Evolutionary conservation across 1,140 invertebrate species (phyloP).

Genomic region (Diachasmimorpha longicaudata): DNA sequence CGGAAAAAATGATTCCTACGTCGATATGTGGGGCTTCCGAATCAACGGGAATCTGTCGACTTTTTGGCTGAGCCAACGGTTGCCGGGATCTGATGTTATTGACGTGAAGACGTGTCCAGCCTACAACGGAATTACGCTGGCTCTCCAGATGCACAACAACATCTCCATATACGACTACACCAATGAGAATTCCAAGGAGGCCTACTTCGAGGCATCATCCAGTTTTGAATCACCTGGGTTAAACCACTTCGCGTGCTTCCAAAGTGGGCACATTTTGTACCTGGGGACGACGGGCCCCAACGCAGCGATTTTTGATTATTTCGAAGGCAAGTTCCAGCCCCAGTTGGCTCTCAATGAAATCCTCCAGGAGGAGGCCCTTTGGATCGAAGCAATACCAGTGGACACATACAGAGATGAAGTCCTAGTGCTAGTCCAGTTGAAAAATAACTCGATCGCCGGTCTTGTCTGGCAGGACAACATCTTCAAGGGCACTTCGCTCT

Average conservation of each 20-base stretch:
- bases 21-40: constrained; percentile 39
- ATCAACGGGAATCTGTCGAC: constrained; percentile 20
- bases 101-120: constrained; percentile 36
- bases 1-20: constrained; percentile 9
- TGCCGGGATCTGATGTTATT: constrained; percentile 24
- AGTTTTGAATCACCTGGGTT: constrained; percentile 36
- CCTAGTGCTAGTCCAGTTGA: constrained; percentile 43
- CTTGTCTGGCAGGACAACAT: constrained; percentile 41
- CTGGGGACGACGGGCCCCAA: constrained; percentile 40
- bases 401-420: constrained; percentile 51
- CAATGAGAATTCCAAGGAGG: constrained; percentile 16
- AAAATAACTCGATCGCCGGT: constrained; percentile 37
- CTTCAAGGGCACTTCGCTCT: constrained; percentile 35
- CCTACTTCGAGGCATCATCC: constrained; percentile 22
- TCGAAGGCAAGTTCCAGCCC: constrained; percentile 28
- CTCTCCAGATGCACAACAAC: constrained; percentile 30
- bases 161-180: constrained; percentile 40
- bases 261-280: constrained; percentile 44
- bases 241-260: constrained; percentile 43
- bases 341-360: constrained; percentile 23
- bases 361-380: constrained; percentile 38
- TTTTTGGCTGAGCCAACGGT: constrained; percentile 28
- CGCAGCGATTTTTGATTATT: constrained; percentile 35
- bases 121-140: constrained; percentile 28
- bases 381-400: constrained; percentile 38